Evolutionary conservation across 2,113 vertebrate genomes (phyloP).

Genomic region (Sinocyclocheilus grahami): DNA sequence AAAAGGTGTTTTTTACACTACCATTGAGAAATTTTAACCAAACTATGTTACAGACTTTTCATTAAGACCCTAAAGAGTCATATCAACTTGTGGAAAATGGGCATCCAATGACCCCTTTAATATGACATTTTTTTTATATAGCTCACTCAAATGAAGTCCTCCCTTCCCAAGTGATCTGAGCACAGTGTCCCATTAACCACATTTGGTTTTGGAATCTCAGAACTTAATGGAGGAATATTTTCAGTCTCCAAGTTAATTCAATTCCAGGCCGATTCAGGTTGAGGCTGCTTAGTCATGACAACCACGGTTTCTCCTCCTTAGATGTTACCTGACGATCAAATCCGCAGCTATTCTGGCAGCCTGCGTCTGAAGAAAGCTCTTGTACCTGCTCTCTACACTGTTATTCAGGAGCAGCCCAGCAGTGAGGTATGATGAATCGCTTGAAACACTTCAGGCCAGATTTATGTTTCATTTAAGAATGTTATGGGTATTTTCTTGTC

Average conservation of each 20-base stretch:
- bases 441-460: neutral
- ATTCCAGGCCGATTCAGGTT: neutral
- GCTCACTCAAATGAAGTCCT: slow-evolving; percentile 19
- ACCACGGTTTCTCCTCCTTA: slow-evolving; percentile 55
- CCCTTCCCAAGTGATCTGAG: neutral
- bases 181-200: slow-evolving; percentile 2
- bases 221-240: slow-evolving; percentile 8
- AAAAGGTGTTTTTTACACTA: no score
- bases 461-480: neutral
- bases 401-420: slow-evolving; percentile 89
- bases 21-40: no score
- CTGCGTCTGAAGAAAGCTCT: slow-evolving; percentile 91
- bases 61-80: no score
- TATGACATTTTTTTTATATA: slow-evolving; percentile 4
- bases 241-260: neutral
- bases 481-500: neutral
- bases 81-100: no score
- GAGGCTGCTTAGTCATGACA: slow-evolving; percentile 6
- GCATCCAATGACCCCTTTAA: neutral
- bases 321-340: slow-evolving; percentile 93
- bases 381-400: slow-evolving; percentile 93
- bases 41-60: no score
- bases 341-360: slow-evolving; percentile 90
- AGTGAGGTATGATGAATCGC: slow-evolving; percentile 84
- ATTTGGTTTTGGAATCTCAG: slow-evolving; percentile 5